Evolutionary conservation across 2,113 vertebrate species (phyloP).

Genomic region (Chlamydotis undulata): DNA sequence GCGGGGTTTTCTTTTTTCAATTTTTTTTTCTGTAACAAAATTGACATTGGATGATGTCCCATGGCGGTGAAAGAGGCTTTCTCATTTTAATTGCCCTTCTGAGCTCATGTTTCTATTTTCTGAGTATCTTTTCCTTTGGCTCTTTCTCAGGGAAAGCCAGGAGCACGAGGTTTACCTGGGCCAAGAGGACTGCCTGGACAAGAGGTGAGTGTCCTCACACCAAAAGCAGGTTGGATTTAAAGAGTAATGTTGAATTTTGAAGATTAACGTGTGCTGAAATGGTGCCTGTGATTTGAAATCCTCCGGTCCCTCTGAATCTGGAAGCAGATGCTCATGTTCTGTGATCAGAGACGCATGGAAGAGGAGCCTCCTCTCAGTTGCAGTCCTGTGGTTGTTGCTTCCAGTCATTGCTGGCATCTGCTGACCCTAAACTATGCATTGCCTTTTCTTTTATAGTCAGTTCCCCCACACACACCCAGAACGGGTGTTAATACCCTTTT

Average conservation of each 20-base stretch:
- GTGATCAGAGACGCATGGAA: background rate
- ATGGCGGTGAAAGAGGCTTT: conserved; percentile 37
- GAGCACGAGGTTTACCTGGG: conserved; percentile 91
- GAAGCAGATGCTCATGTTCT: background rate
- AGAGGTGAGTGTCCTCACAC: conserved; percentile 80
- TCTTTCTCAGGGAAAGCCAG: conserved; percentile 86
- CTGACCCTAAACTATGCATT: background rate
- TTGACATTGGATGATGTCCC: conserved; percentile 73
- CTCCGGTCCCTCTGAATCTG: background rate
- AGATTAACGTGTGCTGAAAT: background rate
- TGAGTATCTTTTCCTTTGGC: conserved; percentile 58
- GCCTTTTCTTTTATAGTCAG: background rate
- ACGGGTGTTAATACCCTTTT: background rate
- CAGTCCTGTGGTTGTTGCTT: background rate
- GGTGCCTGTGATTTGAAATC: background rate
- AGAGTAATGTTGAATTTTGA: background rate
- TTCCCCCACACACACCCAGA: background rate
- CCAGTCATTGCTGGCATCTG: background rate
- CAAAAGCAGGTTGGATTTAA: background rate
- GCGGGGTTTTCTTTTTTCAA: background rate
- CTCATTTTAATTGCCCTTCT: conserved; percentile 50
- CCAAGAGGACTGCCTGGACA: conserved; percentile 88
- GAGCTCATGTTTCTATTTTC: conserved; percentile 28
- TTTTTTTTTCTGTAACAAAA: conserved; percentile 50
- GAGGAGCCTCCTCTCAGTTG: background rate